Conservation (phyloP, 2,797 vertebrate species). For the Vireo griseus region DNA sequence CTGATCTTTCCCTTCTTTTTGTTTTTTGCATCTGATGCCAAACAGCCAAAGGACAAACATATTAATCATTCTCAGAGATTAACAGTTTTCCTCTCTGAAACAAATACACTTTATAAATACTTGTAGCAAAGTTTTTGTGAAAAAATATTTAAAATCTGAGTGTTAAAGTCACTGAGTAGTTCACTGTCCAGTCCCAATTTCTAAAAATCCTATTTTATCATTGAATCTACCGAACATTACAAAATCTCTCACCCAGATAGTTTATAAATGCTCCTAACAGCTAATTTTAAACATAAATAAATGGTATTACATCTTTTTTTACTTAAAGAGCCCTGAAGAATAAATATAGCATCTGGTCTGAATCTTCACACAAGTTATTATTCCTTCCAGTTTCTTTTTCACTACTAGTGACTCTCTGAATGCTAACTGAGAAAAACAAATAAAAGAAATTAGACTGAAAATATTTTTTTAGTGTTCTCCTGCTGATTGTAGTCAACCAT, state of each 20-base stretch:
- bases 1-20: neutral
- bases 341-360: neutral
- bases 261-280: neutral
- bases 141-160: neutral
- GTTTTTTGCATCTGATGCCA: neutral
- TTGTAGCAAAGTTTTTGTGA: neutral
- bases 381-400: neutral
- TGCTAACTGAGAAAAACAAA: neutral
- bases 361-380: neutral
- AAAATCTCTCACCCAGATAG: neutral
- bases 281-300: neutral
- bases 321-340: neutral
- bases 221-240: neutral
- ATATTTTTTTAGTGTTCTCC: neutral
- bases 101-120: neutral
- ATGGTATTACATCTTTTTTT: neutral
- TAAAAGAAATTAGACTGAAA: neutral
- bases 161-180: neutral
- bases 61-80: neutral
- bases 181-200: neutral
- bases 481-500: neutral
- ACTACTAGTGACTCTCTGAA: neutral
- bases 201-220: neutral
- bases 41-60: rapidly evolving
- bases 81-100: neutral